Conservation (phyloP, 2,113 vertebrate species). For the Scomber japonicus region DNA sequence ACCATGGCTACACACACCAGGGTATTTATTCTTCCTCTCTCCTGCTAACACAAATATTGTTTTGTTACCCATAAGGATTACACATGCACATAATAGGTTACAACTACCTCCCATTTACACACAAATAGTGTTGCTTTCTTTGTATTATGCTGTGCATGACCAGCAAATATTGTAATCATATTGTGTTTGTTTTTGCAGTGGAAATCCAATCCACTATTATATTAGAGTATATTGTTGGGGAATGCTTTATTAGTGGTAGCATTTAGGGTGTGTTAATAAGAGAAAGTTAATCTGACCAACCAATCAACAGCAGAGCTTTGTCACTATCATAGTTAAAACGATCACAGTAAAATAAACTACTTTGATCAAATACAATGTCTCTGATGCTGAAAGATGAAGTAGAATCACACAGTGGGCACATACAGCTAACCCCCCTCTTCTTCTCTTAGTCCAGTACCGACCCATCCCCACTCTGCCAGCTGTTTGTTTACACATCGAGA, state of each 20-base stretch:
- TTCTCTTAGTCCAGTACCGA: neutral
- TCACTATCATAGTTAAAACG: too few species aligned
- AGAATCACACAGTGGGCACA: neutral
- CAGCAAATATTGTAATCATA: neutral
- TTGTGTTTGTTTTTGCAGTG: neutral
- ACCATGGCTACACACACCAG: conserved; percentile 84
- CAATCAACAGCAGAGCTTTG: conserved; percentile 1
- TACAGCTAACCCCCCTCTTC: neutral
- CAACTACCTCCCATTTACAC: conserved; percentile 18
- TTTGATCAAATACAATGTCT: conserved; percentile 34
- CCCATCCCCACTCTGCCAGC: conserved; percentile 20
- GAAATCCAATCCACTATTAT: conserved; percentile 9
- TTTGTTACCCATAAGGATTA: conserved; percentile 56
- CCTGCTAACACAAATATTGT: conserved; percentile 65
- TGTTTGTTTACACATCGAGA: conserved; percentile 59
- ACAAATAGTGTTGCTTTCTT: conserved; percentile 36
- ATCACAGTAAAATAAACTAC: neutral
- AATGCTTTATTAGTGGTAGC: conserved; percentile 1
- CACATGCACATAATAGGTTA: conserved; percentile 35
- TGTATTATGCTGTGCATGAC: conserved; percentile 5
- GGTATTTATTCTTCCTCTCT: conserved; percentile 76
- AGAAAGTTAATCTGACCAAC: neutral
- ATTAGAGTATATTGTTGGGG: neutral
- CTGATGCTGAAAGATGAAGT: conserved; percentile 31
- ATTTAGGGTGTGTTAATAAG: conserved; percentile 17